Percentiles rank a stretch among this genome's conserved stretches.
These are phyloP conservation scores for Acinonyx jubatus DNA, from an alignment of 2,113 vertebrate species.

Conservation along the genomic window DNA sequence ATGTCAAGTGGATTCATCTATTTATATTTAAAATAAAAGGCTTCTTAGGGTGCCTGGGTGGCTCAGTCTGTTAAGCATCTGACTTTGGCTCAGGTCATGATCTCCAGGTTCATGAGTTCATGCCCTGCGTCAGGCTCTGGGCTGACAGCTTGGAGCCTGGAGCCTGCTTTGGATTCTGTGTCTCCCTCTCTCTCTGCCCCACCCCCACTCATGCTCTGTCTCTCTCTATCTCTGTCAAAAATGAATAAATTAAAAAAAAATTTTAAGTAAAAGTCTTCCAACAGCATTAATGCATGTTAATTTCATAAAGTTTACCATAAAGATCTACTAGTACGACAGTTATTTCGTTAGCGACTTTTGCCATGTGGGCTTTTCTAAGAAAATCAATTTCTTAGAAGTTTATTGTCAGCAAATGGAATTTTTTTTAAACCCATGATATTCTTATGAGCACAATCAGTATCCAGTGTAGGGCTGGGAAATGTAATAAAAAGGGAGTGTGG, in stretches of 20 bases:
- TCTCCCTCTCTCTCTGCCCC: too few species aligned
- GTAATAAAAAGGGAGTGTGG: background rate
- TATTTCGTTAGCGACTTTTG: background rate
- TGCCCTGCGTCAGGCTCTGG: too few species aligned
- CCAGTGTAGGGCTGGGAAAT: background rate
- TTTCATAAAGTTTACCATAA: background rate
- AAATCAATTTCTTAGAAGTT: background rate
- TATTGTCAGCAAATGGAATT: background rate
- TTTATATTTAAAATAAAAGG: constrained; percentile 37
- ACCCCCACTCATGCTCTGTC: too few species aligned
- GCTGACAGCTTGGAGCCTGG: too few species aligned
- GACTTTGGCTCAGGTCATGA: too few species aligned
- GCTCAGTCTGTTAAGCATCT: too few species aligned
- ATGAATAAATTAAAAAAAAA: too few species aligned
- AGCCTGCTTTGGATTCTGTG: too few species aligned
- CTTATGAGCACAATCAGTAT: background rate
- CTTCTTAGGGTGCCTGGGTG: background rate
- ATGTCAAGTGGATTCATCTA: constrained; percentile 26
- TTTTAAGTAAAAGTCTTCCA: background rate
- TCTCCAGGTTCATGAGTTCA: too few species aligned
- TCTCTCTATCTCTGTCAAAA: too few species aligned
- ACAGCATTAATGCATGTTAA: background rate
- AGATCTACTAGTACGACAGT: background rate
- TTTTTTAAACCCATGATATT: background rate
- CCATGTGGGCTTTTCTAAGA: background rate